These are phyloP conservation scores for Merluccius polli DNA, from an alignment of 2,797 vertebrate genomes.

Conservation along the genomic window DNA sequence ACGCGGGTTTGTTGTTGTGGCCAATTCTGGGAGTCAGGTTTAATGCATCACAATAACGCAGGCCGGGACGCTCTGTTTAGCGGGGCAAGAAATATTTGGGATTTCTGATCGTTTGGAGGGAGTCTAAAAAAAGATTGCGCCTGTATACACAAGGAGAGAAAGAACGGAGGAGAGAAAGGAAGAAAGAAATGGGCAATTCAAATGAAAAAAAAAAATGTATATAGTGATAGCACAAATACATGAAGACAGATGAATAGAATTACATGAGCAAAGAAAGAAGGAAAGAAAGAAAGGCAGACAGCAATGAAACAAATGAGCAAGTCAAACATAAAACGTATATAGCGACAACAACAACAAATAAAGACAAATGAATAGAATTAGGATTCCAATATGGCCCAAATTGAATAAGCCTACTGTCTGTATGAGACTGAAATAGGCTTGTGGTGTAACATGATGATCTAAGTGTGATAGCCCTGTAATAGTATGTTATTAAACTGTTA, in stretches of 20 bases:
- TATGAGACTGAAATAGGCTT: constrained; percentile 54
- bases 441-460: constrained; percentile 65
- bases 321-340: background rate
- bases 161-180: constrained; percentile 6
- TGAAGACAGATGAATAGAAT: constrained; percentile 37
- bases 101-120: constrained; percentile 19
- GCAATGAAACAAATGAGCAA: background rate
- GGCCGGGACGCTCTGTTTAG: constrained; percentile 48
- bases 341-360: constrained; percentile 13
- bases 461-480: constrained; percentile 70
- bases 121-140: background rate
- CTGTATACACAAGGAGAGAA: background rate
- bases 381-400: constrained; percentile 49
- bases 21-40: constrained; percentile 58
- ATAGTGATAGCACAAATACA: no score
- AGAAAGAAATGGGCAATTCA: background rate
- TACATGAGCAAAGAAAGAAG: background rate
- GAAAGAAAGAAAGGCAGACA: constrained; percentile 7
- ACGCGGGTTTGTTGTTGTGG: constrained; percentile 52
- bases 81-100: constrained; percentile 39
- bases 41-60: constrained; percentile 66
- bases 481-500: constrained; percentile 75
- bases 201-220: background rate
- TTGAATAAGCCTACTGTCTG: constrained; percentile 32
- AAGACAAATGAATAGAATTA: constrained; percentile 40